Base-by-base conservation (phyloP, 2,888 invertebrate genomes). In the Clusia tigrina region DNA sequence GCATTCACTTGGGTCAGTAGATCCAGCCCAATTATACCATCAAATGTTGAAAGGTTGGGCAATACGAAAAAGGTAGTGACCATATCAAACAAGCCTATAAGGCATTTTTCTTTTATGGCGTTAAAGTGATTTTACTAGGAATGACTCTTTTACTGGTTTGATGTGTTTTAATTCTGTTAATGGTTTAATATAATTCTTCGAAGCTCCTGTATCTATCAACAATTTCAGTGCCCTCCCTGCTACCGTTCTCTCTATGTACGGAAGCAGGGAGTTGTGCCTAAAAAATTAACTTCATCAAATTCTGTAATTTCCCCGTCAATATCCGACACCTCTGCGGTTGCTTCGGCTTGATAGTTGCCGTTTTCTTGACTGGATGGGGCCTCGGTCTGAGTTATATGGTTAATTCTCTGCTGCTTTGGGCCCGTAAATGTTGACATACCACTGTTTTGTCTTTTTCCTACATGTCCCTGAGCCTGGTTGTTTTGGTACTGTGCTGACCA, bases 171-270 rank as follows among this genome's bases (percentile, higher is more conserved):
- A n/a, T n/a, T n/a, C n/a, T n/a, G n/a, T n/a, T n/a, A n/a, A n/a
- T n/a, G n/a, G n/a, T n/a, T n/a, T n/a, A 42, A 66, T 68, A 37
- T 64, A 66, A 55, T 59, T 68, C 60, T 65, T 68, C 15, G 64
- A 68, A 10, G 66, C 64, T 20, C 64, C 66, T n/a, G 66, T 66
- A 42, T 65, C 61, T 32, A 62, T 60, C 32, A 64, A 46, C 18
- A 66, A 23, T 54, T 58, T 62, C 15, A 66, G 52, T 46, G 2
- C 48, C 26, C 53, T 62, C 61, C 63, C 66, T 20, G 58, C 55
- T 53, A 66, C 23, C 12, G 57, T 60, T 18, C 63, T 55, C n/a
- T 53, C 58, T 42, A 63, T 59, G 38, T 46, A 64, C 25, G 61
- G 60, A 12, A 63, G 60, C 52, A 63, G 61, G 51, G 61, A 62